These are phyloP conservation scores for Gorsachius magnificus DNA, from an alignment of 2,797 vertebrate genomes.

Conservation along the genomic window DNA sequence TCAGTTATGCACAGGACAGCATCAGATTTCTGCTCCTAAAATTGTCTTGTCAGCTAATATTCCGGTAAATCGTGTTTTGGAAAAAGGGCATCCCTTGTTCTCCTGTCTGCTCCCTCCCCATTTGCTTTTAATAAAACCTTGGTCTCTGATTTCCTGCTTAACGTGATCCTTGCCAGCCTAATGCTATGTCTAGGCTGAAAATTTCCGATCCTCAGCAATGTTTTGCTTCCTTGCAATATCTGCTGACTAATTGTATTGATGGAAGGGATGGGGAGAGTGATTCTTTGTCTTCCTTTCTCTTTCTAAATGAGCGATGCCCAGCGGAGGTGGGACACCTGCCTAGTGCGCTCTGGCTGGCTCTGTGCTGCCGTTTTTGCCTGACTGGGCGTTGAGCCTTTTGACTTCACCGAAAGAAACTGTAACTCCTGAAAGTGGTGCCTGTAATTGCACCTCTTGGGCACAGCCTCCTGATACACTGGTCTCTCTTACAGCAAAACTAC, in stretches of 20 bases:
- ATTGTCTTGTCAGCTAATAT: not conserved
- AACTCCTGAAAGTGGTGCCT: not conserved
- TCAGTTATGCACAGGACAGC: no score
- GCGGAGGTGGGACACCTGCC: not conserved
- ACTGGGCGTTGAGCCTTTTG: no score
- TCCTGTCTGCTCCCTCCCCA: not conserved
- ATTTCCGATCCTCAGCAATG: not conserved
- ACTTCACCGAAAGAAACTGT: not conserved
- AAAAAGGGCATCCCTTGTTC: not conserved
- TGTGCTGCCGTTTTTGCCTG: not conserved
- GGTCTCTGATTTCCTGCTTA: not conserved
- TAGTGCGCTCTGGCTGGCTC: not conserved
- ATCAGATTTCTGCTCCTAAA: not conserved
- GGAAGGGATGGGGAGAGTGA: not conserved
- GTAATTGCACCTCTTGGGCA: rapidly evolving
- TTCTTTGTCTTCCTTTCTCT: not conserved
- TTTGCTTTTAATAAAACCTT: not conserved
- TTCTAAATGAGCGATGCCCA: rapidly evolving
- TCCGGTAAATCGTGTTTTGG: not conserved
- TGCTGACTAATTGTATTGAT: not conserved
- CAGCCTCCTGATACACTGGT: rapidly evolving
- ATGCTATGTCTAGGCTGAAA: rapidly evolving
- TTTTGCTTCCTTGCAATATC: not conserved
- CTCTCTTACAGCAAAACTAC: slow-evolving; percentile 81
- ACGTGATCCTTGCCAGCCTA: not conserved